A percentile compares a stretch with the other conserved stretches of the same genome.
Evolutionary conservation across 1,140 invertebrate species (phyloP).

Genomic region (Ceratosolen solmsi): DNA sequence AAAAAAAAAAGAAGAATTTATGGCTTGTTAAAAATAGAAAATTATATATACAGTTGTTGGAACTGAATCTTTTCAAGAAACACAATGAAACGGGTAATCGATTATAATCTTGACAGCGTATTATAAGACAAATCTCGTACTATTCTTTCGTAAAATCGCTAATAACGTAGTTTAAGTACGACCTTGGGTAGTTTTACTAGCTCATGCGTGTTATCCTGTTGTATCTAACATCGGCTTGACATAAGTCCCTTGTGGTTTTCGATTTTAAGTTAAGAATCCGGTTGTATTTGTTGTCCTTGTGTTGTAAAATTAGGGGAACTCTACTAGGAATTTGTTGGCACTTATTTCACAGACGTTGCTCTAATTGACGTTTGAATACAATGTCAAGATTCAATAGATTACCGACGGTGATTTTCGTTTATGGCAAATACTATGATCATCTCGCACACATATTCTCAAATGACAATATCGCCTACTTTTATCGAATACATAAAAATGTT

Average conservation of each 20-base stretch:
- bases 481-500: too few species aligned
- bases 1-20: too few species aligned
- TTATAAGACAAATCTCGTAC: not conserved
- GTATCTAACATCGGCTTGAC: not conserved
- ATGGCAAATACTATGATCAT: too few species aligned
- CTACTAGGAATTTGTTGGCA: not conserved
- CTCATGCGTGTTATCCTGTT: not conserved
- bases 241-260: not conserved
- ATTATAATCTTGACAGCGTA: not conserved
- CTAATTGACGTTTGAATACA: not conserved
- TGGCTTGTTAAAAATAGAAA: not conserved
- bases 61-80: not conserved
- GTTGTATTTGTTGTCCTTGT: not conserved
- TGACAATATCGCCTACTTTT: too few species aligned
- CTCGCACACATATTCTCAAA: too few species aligned
- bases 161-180: not conserved
- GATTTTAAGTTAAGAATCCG: not conserved
- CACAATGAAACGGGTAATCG: not conserved
- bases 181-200: not conserved
- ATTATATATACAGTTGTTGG: not conserved
- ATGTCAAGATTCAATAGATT: not conserved
- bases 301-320: not conserved
- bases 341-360: not conserved
- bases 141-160: not conserved
- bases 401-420: not conserved